These are phyloP conservation scores for Phataginus tetradactyla DNA, from an alignment of 2,797 vertebrate genomes.

Conservation along the genomic window DNA sequence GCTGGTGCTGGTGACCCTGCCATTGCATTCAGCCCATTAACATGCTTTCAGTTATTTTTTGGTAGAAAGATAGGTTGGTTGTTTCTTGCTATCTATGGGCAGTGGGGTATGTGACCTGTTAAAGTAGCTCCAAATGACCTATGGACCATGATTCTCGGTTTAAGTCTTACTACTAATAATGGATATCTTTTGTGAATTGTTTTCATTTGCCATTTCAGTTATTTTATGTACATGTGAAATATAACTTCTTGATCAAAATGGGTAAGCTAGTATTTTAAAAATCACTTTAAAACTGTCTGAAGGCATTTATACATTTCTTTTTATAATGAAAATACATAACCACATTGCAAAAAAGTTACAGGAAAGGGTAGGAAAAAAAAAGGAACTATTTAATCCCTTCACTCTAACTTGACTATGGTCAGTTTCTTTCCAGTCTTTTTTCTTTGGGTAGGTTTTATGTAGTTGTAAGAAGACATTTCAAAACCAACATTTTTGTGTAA, in stretches of 20 bases:
- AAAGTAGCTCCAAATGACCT: background rate
- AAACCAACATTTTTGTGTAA: background rate
- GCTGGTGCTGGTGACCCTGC: background rate
- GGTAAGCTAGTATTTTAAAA: background rate
- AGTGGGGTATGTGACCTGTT: background rate
- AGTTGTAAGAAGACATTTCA: background rate
- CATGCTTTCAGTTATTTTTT: background rate
- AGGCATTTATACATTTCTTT: background rate
- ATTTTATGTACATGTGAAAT: background rate
- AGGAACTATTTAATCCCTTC: background rate
- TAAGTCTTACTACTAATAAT: background rate
- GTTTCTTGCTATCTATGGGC: background rate
- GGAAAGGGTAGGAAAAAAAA: background rate
- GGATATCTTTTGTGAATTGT: background rate
- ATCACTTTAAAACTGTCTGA: background rate
- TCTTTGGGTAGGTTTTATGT: background rate
- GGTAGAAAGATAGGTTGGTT: background rate
- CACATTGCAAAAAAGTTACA: background rate
- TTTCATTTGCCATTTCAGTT: background rate
- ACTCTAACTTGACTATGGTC: background rate
- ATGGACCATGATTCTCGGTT: background rate
- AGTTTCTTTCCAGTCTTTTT: background rate
- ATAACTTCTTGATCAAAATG: conserved; percentile 3
- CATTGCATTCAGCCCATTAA: background rate
- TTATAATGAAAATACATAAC: background rate